phyloP scores from a whole-genome alignment of 2,888 invertebrate genomes.

The Amphiduros pacificus region DNA sequence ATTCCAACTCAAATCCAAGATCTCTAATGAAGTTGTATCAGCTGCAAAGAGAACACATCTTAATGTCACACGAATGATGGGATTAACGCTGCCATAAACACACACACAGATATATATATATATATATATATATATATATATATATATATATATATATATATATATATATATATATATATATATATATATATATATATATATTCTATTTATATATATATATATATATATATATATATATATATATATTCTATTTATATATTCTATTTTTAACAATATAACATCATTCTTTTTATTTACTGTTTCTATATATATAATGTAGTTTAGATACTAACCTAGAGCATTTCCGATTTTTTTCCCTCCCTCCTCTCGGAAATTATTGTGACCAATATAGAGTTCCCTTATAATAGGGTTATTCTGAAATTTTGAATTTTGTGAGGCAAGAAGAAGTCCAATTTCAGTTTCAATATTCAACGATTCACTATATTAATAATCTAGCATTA shows the following conservation, averaged over 20 bases:
- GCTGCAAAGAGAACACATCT: too few relatives aligned
- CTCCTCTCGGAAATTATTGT: slow-evolving; percentile 9
- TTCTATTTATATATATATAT: not conserved
- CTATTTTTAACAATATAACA: not conserved
- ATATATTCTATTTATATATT: not conserved
- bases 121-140: not conserved
- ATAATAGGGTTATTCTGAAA: slow-evolving; percentile 7
- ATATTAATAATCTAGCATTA: too few relatives aligned
- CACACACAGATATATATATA: too few relatives aligned
- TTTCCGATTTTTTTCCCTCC: slow-evolving; percentile 1
- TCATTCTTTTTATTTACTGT: not conserved
- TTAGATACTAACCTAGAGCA: slow-evolving; percentile 1
- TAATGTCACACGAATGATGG: not conserved
- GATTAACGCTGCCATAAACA: too few relatives aligned
- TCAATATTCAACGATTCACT: too few relatives aligned
- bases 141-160: not conserved
- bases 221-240: not conserved
- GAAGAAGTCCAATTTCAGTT: too few relatives aligned
- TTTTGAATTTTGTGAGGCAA: too few relatives aligned
- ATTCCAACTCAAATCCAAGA: slow-evolving; percentile 48
- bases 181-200: not conserved
- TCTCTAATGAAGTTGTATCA: slow-evolving; percentile 32
- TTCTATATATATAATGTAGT: too few relatives aligned
- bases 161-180: not conserved
- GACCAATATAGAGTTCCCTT: slow-evolving; percentile 5